Evolutionary conservation across 1,140 invertebrate species (phyloP).

Genomic region (Bombyx mandarina): DNA sequence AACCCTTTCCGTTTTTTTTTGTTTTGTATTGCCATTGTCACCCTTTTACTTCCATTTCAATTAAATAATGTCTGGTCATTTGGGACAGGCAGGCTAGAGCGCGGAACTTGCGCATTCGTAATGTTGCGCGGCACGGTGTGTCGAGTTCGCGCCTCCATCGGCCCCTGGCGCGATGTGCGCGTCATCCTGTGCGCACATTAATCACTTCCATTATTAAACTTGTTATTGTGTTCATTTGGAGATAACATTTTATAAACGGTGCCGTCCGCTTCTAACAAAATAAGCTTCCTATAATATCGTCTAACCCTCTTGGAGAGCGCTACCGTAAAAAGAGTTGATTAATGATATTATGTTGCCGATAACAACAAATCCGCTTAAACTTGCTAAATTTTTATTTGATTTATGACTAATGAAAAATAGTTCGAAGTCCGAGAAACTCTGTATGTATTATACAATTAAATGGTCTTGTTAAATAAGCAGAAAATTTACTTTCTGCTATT

Average conservation of each 20-base stretch:
- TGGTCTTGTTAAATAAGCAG: too few species aligned
- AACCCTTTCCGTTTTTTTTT: conserved; percentile 47
- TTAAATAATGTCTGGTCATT: conserved; percentile 72
- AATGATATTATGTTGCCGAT: conserved; percentile 29
- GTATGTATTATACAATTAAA: too few species aligned
- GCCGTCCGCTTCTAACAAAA: conserved; percentile 63
- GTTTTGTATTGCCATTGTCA: conserved; percentile 69
- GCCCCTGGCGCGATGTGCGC: conserved; percentile 48
- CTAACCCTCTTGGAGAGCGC: conserved; percentile 40
- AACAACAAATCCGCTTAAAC: too few species aligned
- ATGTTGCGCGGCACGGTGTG: conserved; percentile 15
- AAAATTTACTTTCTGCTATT: too few species aligned
- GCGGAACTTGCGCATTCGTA: conserved; percentile 10
- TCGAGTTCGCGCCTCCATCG: conserved; percentile 50
- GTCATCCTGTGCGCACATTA: conserved; percentile 67
- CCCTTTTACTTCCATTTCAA: conserved; percentile 68
- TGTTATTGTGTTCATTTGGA: conserved; percentile 70
- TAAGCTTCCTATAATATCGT: conserved; percentile 66
- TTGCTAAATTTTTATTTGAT: too few species aligned
- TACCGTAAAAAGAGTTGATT: conserved; percentile 45
- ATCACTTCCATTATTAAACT: conserved; percentile 68
- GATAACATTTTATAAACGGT: conserved; percentile 69
- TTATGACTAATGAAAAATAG: too few species aligned
- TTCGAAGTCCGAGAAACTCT: too few species aligned
- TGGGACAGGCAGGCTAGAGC: conserved; percentile 34